Conservation (phyloP, 2,113 vertebrate genomes). For the Pontoporia blainvillei region DNA sequence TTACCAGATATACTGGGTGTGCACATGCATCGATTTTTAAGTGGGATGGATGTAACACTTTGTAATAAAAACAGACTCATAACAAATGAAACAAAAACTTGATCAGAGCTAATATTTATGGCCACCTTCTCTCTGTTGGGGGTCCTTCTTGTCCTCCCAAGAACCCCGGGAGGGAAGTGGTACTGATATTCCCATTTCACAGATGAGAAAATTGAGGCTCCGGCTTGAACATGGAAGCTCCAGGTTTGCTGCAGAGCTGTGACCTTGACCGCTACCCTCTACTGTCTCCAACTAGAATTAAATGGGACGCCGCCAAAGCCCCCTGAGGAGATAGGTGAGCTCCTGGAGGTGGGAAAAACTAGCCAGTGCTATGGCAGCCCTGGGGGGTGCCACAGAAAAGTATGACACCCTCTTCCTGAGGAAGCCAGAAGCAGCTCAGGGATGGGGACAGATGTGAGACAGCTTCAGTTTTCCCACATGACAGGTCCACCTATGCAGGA, state of each 20-base stretch:
- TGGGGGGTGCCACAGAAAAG: not conserved
- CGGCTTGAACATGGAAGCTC: accelerated
- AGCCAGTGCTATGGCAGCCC: not conserved
- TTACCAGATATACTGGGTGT: accelerated
- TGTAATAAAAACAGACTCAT: not conserved
- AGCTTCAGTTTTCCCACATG: accelerated
- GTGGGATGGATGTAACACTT: accelerated
- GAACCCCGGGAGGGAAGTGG: not conserved
- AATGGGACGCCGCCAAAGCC: accelerated
- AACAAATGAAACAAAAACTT: too few species aligned
- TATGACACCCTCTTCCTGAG: not conserved
- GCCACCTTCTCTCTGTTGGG: not conserved
- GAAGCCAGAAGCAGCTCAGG: accelerated
- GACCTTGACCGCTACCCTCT: accelerated
- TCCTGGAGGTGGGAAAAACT: too few species aligned
- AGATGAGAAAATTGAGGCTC: not conserved
- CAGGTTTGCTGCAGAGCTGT: not conserved
- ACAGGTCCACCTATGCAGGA: accelerated
- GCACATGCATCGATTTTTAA: not conserved
- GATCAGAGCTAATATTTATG: accelerated
- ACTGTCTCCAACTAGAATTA: too few species aligned
- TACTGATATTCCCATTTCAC: not conserved
- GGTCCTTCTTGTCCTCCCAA: not conserved
- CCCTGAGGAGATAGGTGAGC: accelerated
- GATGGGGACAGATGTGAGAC: accelerated